Evolutionary conservation across 1,140 invertebrate species (phyloP).

Genomic region (Pseudachorutes palmiensis): DNA sequence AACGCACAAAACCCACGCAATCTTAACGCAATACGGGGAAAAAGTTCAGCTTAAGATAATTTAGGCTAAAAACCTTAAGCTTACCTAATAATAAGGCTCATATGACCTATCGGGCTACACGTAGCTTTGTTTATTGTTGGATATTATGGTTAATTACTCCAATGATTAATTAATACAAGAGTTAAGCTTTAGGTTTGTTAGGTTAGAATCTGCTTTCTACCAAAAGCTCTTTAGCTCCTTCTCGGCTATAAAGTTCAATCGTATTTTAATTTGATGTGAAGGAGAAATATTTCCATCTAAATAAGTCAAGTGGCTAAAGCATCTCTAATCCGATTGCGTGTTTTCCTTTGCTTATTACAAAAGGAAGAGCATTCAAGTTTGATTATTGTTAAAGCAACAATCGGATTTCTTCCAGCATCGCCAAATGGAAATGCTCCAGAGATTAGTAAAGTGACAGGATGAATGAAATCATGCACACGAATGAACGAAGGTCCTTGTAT

Average conservation of each 20-base stretch:
- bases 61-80: not conserved
- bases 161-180: too few species aligned
- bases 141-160: too few species aligned
- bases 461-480: not conserved
- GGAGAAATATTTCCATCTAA: not conserved
- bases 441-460: conserved; percentile 1
- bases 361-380: not conserved
- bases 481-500: not conserved
- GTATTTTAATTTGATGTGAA: conserved; percentile 1
- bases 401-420: not conserved
- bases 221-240: not conserved
- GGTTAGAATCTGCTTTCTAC: not conserved
- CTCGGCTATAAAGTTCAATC: not conserved
- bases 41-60: not conserved
- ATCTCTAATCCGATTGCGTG: not conserved
- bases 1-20: not conserved
- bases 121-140: too few species aligned
- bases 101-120: too few species aligned
- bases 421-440: not conserved
- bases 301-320: not conserved
- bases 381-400: not conserved
- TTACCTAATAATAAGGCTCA: too few species aligned
- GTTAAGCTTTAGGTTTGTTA: not conserved
- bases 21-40: not conserved
- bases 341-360: not conserved